Conservation (phyloP, 2,888 invertebrate genomes). For the Pheosia gnoma region DNA sequence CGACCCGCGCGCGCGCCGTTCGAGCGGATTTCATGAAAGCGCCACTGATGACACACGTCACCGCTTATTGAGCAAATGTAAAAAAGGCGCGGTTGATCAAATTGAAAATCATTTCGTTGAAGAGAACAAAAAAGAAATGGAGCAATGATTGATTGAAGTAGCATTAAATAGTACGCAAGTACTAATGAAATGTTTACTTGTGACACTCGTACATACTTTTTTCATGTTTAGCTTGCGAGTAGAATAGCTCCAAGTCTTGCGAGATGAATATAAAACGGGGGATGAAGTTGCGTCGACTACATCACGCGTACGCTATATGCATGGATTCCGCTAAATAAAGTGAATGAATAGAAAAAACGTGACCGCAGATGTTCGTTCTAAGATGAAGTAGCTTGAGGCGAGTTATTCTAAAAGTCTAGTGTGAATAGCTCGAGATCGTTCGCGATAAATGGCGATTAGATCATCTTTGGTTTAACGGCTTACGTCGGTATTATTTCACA, state of each 20-base stretch:
- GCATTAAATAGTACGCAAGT: no score
- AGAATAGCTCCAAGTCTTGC: not conserved
- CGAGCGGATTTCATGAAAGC: not conserved
- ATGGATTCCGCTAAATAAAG: not conserved
- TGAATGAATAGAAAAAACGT: not conserved
- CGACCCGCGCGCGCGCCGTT: not conserved
- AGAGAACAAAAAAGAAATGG: not conserved
- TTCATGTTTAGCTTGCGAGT: not conserved
- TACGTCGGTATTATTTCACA: no score
- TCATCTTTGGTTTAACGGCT: no score
- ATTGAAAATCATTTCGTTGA: not conserved
- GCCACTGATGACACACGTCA: not conserved
- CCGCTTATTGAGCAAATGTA: not conserved
- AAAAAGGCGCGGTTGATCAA: not conserved
- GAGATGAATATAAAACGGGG: conserved; percentile 1
- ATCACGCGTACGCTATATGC: not conserved
- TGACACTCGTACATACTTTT: not conserved
- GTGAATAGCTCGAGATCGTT: no score
- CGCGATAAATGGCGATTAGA: no score
- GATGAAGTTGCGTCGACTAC: not conserved
- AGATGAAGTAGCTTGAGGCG: not conserved
- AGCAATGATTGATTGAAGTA: not conserved
- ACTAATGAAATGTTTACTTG: not conserved
- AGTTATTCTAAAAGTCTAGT: no score
- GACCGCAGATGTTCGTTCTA: conserved; percentile 1